Base-by-base conservation (phyloP, 1,140 invertebrate species). In the Leptinotarsa defecta region DNA sequence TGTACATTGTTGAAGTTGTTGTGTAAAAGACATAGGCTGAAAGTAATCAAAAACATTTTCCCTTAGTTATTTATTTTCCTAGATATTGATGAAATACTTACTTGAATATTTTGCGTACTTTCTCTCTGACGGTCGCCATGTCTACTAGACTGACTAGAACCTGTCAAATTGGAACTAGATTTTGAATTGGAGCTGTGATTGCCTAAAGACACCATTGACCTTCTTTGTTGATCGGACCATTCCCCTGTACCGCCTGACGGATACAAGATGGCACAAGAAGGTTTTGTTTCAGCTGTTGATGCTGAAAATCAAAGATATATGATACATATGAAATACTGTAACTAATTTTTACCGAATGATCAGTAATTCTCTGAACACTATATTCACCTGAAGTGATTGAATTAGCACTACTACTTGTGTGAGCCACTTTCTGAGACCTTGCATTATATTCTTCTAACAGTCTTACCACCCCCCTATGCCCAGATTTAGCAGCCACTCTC, bases 401-500 rank as follows among this genome's bases (percentile, higher is more conserved):
- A 71, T 90, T 89, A 34, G 88, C 88, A 76, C 89, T 90, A 74
- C 89, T 90, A 76, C 89, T 89, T 63, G 83, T 85, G 71, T 84
- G 83, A 11, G 83, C 80, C 13, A 81, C 77, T 68, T 84, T 84
- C 70, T 80, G 80, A 3, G 76, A 71, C 75, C 76, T 81, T 4
- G 82, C 81, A 75, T 81, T 83, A 81, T 88, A 87, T 81, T 91
- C 89, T 79, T 90, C 89, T 22, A 94, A 85, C 20, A 94, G 83
- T 80, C 89, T 87, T 20, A 93, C 91, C 34, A 94, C 91, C n/a
- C 88, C 88, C 34, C 90, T 87, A 83, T 94, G 93, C 0, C 93
- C 92, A 78, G 92, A 92, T 86, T 95, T 95, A 1, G 92, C 88
- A 4, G 93, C 93, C 15, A 95, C 92, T 80, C 92, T 89, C 67